These are phyloP conservation scores for Otolemur crassicaudatus DNA, from an alignment of 2,797 vertebrate genomes.

Conservation along the genomic window DNA sequence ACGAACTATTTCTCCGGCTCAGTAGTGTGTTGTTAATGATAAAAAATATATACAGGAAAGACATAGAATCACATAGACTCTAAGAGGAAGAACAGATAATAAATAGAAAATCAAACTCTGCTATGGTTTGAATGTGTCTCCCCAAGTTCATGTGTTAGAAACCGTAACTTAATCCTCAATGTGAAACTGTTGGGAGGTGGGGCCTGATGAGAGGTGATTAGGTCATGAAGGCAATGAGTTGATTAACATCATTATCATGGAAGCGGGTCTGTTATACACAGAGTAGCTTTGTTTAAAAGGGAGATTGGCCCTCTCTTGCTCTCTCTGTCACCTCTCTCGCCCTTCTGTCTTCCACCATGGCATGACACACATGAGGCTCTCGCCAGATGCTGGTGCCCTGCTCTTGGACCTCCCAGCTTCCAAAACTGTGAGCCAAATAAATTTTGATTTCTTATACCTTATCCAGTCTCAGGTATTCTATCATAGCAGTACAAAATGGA, in stretches of 20 bases:
- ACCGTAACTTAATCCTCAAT: neutral
- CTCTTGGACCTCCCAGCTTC: neutral
- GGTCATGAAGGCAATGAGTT: neutral
- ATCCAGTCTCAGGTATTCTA: neutral
- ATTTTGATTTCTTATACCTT: neutral
- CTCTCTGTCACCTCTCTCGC: neutral
- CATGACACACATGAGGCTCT: neutral
- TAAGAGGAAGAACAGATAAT: neutral
- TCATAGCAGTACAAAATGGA: neutral
- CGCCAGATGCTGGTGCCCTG: neutral
- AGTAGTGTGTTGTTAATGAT: neutral
- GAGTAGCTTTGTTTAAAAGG: neutral
- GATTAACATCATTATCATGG: neutral
- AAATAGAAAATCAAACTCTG: neutral
- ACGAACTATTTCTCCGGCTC: neutral
- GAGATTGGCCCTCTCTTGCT: neutral
- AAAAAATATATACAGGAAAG: neutral
- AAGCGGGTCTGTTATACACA: neutral
- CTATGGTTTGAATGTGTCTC: neutral
- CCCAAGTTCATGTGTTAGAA: neutral
- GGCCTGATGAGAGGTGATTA: neutral
- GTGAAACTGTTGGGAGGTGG: neutral
- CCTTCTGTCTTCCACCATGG: neutral
- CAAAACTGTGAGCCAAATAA: neutral
- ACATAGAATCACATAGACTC: neutral